A percentile compares a stretch with the other conserved stretches of the same genome.
phyloP scores from a whole-genome alignment of 1,140 invertebrate species.

The Lordiphosa mommai region DNA sequence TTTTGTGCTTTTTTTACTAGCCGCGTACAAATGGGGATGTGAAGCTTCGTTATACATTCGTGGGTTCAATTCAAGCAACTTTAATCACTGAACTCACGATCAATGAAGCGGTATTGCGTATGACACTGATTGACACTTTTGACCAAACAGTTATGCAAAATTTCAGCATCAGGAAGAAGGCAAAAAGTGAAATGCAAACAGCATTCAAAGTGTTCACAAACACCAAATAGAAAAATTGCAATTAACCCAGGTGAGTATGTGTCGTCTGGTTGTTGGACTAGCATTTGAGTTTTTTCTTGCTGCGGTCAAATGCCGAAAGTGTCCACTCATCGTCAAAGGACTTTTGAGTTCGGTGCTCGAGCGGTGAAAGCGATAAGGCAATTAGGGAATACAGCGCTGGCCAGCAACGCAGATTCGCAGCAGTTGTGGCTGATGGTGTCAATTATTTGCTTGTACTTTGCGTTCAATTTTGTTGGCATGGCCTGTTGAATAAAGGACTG shows the following conservation, averaged over 20 bases:
- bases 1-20: no score
- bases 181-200: constrained; percentile 56
- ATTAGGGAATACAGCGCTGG: constrained; percentile 59
- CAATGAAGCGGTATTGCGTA: constrained; percentile 27
- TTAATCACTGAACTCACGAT: constrained; percentile 11
- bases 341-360: constrained; percentile 58
- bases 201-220: constrained; percentile 42
- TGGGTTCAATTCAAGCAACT: constrained; percentile 21
- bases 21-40: constrained; percentile 41
- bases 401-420: constrained; percentile 24
- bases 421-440: constrained; percentile 37
- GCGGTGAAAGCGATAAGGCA: constrained; percentile 71
- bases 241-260: constrained; percentile 46
- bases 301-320: constrained; percentile 36
- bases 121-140: constrained; percentile 55
- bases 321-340: constrained; percentile 71
- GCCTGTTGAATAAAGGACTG: constrained; percentile 1
- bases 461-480: constrained; percentile 29
- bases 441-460: constrained; percentile 47
- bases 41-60: constrained; percentile 21
- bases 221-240: constrained; percentile 52
- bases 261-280: neutral
- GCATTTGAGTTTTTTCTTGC: constrained; percentile 12
- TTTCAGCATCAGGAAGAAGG: constrained; percentile 40
- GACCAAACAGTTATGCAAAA: constrained; percentile 63